Evolutionary conservation across 2,888 invertebrate species (phyloP).

Genomic region (Ormyrus pomaceus): DNA sequence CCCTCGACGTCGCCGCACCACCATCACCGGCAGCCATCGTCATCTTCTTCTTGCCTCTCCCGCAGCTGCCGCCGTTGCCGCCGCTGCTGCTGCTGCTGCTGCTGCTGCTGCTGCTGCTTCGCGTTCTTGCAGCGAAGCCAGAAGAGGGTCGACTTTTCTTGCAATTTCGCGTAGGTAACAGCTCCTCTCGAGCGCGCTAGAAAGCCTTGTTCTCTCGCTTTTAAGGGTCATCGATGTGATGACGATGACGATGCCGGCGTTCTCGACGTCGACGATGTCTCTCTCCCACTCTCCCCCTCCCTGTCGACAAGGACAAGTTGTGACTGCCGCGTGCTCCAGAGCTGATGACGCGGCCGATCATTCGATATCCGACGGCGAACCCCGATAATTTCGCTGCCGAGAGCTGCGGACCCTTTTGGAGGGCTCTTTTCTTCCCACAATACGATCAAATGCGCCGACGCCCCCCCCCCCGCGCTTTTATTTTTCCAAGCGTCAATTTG

Average conservation of each 20-base stretch:
- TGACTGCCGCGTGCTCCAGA: slow-evolving; percentile 7
- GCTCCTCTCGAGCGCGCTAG: slow-evolving; percentile 10
- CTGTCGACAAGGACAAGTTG: slow-evolving; percentile 14
- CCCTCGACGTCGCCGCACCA: slow-evolving; percentile 21
- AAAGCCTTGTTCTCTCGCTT: slow-evolving; percentile 19
- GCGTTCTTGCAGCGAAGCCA: slow-evolving; percentile 1
- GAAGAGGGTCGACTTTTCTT: slow-evolving; percentile 24
- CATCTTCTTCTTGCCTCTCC: neutral
- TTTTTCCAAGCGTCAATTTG: no score
- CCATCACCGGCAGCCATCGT: neutral
- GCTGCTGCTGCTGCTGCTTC: no score
- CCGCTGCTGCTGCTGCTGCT: no score
- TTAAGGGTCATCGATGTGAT: slow-evolving; percentile 26
- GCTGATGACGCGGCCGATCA: slow-evolving; percentile 21
- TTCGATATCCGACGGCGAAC: slow-evolving; percentile 2
- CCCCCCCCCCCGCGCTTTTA: no score
- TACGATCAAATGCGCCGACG: neutral
- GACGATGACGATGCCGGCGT: slow-evolving; percentile 19
- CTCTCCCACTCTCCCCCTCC: no score
- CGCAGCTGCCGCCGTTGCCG: no score
- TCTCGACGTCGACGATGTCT: slow-evolving; percentile 1
- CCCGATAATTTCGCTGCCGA: neutral
- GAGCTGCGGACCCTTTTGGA: no score
- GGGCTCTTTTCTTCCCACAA: neutral
- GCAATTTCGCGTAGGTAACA: slow-evolving; percentile 33